Evolutionary conservation across 2,113 vertebrate genomes (phyloP).

Genomic region (Clupea harengus): DNA sequence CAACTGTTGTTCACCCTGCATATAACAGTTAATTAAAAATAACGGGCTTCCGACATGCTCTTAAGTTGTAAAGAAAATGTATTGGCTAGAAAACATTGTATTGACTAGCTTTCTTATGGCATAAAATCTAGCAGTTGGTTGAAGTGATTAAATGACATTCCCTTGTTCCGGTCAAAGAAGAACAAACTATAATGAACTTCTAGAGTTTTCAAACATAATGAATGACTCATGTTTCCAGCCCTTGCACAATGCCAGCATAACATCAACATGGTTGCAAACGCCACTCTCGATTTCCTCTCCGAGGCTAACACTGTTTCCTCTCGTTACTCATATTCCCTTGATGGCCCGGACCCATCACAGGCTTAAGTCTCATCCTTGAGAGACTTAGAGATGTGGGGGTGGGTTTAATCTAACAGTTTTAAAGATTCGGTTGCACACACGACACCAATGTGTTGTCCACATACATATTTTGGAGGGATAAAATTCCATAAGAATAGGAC

Average conservation of each 20-base stretch:
- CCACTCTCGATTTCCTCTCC: neutral
- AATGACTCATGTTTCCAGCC: neutral
- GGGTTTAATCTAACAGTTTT: neutral
- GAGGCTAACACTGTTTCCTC: neutral
- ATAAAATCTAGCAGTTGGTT: neutral
- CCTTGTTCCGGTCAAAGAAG: neutral
- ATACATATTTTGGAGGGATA: neutral
- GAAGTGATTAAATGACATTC: neutral
- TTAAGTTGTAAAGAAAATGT: neutral
- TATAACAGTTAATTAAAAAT: neutral
- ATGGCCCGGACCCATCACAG: neutral
- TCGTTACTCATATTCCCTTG: neutral
- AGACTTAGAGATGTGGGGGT: neutral
- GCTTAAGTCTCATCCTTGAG: neutral
- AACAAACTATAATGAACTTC: neutral
- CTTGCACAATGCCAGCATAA: neutral
- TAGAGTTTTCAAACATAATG: neutral
- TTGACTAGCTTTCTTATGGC: neutral
- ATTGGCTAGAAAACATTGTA: neutral
- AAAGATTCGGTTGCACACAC: neutral
- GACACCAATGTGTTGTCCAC: neutral
- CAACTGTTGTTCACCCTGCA: neutral
- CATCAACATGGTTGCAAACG: neutral
- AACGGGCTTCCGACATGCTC: neutral
- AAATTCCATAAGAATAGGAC: neutral